Conservation (phyloP, 2,797 vertebrate species). For the Nyctibius grandis region DNA sequence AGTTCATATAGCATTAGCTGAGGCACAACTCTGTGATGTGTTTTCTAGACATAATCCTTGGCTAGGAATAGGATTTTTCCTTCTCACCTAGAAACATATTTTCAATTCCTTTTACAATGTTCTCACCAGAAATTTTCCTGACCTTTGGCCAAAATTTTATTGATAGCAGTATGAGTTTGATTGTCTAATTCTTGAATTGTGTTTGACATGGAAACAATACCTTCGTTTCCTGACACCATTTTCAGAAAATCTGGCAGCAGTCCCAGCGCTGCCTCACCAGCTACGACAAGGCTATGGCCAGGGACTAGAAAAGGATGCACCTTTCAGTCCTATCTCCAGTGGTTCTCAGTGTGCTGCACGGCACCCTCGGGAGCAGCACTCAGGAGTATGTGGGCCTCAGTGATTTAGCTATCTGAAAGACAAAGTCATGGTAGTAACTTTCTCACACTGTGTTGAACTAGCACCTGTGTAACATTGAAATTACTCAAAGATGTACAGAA, state of each 20-base stretch:
- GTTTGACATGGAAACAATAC: background rate
- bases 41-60: background rate
- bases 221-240: background rate
- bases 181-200: background rate
- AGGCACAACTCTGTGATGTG: background rate
- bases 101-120: background rate
- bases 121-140: background rate
- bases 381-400: background rate
- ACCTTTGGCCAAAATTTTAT: background rate
- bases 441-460: background rate
- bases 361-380: background rate
- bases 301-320: background rate
- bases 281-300: background rate
- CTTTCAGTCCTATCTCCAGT: background rate
- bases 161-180: background rate
- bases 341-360: background rate
- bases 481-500: background rate
- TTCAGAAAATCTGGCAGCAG: background rate
- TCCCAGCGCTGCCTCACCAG: background rate
- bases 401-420: background rate
- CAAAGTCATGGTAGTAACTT: background rate
- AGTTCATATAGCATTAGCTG: background rate
- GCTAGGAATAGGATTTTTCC: background rate
- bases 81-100: background rate
- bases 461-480: background rate